phyloP scores from a whole-genome alignment of 2,888 invertebrate species.

The Caenorhabditis sp. region DNA sequence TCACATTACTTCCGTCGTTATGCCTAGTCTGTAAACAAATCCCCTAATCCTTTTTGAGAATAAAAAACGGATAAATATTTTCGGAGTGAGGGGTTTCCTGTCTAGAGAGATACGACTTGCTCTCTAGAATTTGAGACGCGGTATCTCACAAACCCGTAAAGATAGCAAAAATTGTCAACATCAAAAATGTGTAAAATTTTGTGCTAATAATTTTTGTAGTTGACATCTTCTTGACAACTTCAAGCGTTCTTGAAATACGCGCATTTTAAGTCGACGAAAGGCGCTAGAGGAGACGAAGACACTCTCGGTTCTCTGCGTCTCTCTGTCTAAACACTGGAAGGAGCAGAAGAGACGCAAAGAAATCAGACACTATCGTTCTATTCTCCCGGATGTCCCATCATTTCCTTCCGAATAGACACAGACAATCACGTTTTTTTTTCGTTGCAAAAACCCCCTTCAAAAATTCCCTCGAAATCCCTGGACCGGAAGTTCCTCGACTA shows the following conservation, averaged over 20 bases:
- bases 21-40: no score
- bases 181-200: no score
- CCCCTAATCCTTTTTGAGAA: background rate
- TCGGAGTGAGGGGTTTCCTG: background rate
- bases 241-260: no score
- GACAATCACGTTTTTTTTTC: constrained; percentile 17
- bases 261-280: no score
- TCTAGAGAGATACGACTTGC: no score
- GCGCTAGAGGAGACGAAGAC: background rate
- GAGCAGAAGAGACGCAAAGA: no score
- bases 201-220: no score
- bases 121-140: no score
- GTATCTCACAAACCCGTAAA: no score
- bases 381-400: background rate
- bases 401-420: constrained; percentile 3
- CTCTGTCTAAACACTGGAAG: background rate
- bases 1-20: constrained; percentile 2
- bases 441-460: background rate
- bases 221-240: no score
- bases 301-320: background rate
- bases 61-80: background rate
- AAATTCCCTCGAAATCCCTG: constrained; percentile 1
- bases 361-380: background rate
- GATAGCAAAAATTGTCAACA: no score
- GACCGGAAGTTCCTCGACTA: constrained; percentile 18